Evolutionary conservation across 2,113 vertebrate species (phyloP), one percentile per base, ranked within the genome.

Genomic region (Nipponia nippon): DNA sequence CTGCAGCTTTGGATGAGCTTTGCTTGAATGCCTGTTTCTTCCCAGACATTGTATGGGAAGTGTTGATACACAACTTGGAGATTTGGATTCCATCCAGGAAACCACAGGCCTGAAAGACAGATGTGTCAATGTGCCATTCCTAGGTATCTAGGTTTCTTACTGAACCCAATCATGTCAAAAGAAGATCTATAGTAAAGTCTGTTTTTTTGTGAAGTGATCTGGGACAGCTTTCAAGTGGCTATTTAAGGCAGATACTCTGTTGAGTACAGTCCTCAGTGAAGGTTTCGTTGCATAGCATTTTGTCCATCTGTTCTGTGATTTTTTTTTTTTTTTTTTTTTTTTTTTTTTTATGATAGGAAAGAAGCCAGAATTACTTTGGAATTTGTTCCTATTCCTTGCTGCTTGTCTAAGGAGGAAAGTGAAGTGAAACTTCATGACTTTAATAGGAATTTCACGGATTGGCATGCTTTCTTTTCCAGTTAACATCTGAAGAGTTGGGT

Each of bases 261-360:
- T 76, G 65, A 87, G 44, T 67, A 46, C 52, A 55, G 56, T 92
- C 47, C 50, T 46, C 58, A 14, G 89, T 18, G 72, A 92, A 77
- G 26, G 67, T 76, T 94, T 94, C 0, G 0, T 72, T 88, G 36
- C 44, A 65, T 42, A 77, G 71, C 47, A 32, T 90, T 90, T 92
- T 93, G 78, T 79, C 88, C 91, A 95, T 95, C 86, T 95, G 91
- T 94, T 96, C 62, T 80, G 86, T 72, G 89, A 47, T 46, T 55
- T 18, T 46, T 55, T 21, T 25, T 36, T 11, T 6, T 18, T 55
- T 18, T 46, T 55, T 21, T 25, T 36, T 11, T 6, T 18, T 21
- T 38, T 38, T 55, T 40, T 42, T 46, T 69, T 30, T 27, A 34
- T 23, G 19, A 38, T 50, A 13, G 56, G 42, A 83, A 82, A 76